Evolutionary conservation across 2,113 vertebrate genomes (phyloP), one percentile per base, ranked within the genome.

Genomic region (Poeciliopsis occidentalis): DNA sequence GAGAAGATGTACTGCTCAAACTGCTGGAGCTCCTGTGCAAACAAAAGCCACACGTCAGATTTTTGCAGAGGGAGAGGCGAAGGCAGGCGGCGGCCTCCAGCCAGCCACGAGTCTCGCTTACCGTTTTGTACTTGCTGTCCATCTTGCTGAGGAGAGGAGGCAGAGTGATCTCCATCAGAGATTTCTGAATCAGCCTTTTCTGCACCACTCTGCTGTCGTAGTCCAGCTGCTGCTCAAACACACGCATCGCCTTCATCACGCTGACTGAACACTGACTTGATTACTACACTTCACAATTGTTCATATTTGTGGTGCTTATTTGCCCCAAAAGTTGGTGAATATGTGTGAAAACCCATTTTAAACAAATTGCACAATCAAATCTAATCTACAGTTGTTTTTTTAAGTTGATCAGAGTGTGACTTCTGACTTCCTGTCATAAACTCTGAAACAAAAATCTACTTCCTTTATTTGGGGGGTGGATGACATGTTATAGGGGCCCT

Each of bases 1-100:
- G 89, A 83, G 71, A 85, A 92, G 8, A 92, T 90, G 69, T 83
- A 87, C 79, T 90, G 79, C 65, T 92, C 90, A 0, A 92, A 89
- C 79, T 85, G 82, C 71, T 89, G 81, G 60, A 92, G 79, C 81
- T 90, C 89, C 90, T 92, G 79, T 3, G 81, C 62, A 80, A 24
- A 80, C 24, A 80, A n/a, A 76, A 47, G 32, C 68, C 60, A 61
- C 1, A 4, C 1, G 8, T 12, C 4, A 15, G 2, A 39, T 51
- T 24, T 22, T 41, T 54, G 17, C n/a, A 54, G 11, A 34, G 8
- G 47, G 41, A 68, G 24, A 4, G 26, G 15, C 44, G 5, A 12
- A 64, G 32, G 26, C 15, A n/a, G 31, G 64, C 30, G 22, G 41
- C 30, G n/a, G 41, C 51, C n/a, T 32, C 64, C 15, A n/a, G 62